Percentiles rank a stretch among this genome's conserved stretches.
Evolutionary conservation across 1,140 invertebrate species (phyloP).

Genomic region (Plutomurus gul): DNA sequence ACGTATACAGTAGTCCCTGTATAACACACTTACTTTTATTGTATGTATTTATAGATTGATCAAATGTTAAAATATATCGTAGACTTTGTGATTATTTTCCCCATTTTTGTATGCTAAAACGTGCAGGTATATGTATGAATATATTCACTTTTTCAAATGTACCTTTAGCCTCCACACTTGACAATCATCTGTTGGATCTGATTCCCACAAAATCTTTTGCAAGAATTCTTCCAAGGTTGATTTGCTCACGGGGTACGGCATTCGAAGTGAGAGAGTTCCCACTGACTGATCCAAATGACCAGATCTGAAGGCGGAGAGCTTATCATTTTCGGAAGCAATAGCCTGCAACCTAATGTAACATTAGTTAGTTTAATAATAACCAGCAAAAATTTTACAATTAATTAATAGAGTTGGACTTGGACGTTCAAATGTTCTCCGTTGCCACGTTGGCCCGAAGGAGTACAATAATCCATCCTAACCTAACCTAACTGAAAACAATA

Average conservation of each 20-base stretch:
- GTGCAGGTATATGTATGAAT: not conserved
- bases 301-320: slow-evolving; percentile 9
- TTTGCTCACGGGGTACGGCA: slow-evolving; percentile 37
- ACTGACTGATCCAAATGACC: slow-evolving; percentile 48
- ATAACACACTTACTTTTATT: not conserved
- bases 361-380: too few species aligned
- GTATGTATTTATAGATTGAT: not conserved
- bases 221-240: slow-evolving; percentile 47
- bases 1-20: slow-evolving; percentile 28
- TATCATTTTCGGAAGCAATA: not conserved
- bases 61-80: too few species aligned
- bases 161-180: slow-evolving; percentile 47
- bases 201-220: slow-evolving; percentile 52
- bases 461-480: too few species aligned
- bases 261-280: slow-evolving; percentile 46
- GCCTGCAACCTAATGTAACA: not conserved
- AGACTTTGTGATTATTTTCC: not conserved
- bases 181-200: slow-evolving; percentile 6
- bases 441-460: too few species aligned
- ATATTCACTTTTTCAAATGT: too few species aligned
- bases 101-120: not conserved
- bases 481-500: too few species aligned
- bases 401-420: too few species aligned
- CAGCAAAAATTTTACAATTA: too few species aligned
- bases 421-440: too few species aligned